Percentiles rank a stretch among this genome's conserved stretches.
These are phyloP conservation scores for Caenorhabditis drosophilae DNA, from an alignment of 2,888 invertebrate genomes.

Conservation along the genomic window DNA sequence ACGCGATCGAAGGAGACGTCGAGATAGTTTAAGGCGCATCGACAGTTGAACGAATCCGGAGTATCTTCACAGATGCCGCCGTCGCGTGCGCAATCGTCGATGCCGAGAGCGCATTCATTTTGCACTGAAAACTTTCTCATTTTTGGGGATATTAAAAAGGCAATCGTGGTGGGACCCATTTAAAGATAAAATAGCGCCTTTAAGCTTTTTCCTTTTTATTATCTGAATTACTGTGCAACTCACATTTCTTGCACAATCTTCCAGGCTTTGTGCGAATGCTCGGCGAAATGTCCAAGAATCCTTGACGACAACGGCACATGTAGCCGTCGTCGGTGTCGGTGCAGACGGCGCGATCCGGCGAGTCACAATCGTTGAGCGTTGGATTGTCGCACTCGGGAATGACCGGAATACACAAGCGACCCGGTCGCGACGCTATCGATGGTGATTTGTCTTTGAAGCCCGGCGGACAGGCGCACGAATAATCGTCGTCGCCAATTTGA, in stretches of 20 bases:
- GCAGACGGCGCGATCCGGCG: constrained; percentile 62
- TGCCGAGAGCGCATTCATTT: constrained; percentile 62
- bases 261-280: constrained; percentile 61
- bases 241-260: constrained; percentile 65
- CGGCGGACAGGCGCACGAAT: constrained; percentile 63
- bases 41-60: constrained; percentile 66
- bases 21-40: constrained; percentile 65
- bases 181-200: too few species aligned
- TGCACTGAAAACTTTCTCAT: constrained; percentile 60
- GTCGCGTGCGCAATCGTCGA: constrained; percentile 61
- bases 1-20: constrained; percentile 67
- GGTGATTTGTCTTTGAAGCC: constrained; percentile 61
- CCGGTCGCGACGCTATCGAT: constrained; percentile 37
- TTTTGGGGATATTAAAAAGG: too few species aligned
- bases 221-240: constrained; percentile 8
- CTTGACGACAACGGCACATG: constrained; percentile 59
- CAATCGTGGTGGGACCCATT: too few species aligned
- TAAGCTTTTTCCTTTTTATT: not conserved
- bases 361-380: constrained; percentile 63
- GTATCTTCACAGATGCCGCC: constrained; percentile 68
- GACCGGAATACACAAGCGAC: constrained; percentile 56
- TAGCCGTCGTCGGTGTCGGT: constrained; percentile 67
- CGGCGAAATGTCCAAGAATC: constrained; percentile 68
- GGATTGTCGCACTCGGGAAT: constrained; percentile 66
- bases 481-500: constrained; percentile 62